Percentiles rank a stretch among this genome's conserved stretches.
Conservation (phyloP, 2,113 vertebrate species). For the zebrafish (Danio rerio) region DNA sequence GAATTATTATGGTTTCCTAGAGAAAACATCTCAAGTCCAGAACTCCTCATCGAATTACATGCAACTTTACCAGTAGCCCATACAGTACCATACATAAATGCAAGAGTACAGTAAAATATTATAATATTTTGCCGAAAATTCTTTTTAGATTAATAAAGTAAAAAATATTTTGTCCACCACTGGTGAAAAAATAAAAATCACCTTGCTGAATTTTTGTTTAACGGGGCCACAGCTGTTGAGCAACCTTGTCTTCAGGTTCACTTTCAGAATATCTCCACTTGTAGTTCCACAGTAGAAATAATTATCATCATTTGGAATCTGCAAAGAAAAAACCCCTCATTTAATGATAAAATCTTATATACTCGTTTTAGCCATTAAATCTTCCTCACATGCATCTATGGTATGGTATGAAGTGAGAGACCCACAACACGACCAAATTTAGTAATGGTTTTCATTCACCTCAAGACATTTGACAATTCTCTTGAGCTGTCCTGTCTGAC, state of each 20-base stretch:
- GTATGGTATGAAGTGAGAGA: not conserved
- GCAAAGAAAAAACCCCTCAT: not conserved
- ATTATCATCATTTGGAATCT: conserved; percentile 81
- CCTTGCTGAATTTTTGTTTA: conserved; percentile 80
- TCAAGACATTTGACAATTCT: conserved; percentile 77
- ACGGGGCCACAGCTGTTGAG: conserved; percentile 76
- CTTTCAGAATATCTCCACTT: conserved; percentile 85
- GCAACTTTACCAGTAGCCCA: too few relatives aligned
- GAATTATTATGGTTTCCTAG: too few relatives aligned
- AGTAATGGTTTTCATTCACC: conserved; percentile 63
- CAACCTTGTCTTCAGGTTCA: conserved; percentile 75
- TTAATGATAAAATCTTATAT: not conserved
- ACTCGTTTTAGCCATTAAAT: not conserved
- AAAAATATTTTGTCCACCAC: not conserved
- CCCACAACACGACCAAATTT: not conserved
- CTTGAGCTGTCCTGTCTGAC: conserved; percentile 78
- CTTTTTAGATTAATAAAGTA: too few relatives aligned
- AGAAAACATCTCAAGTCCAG: too few relatives aligned
- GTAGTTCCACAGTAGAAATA: conserved; percentile 87
- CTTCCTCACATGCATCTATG: not conserved
- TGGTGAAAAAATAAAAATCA: conserved; percentile 63
- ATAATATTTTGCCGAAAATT: too few relatives aligned
- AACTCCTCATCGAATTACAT: too few relatives aligned
- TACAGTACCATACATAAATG: too few relatives aligned
- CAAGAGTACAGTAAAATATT: too few relatives aligned